Evolutionary conservation across 2,888 invertebrate species (phyloP), one percentile per base, ranked within the genome.

Genomic region (Panorpa germanica): DNA sequence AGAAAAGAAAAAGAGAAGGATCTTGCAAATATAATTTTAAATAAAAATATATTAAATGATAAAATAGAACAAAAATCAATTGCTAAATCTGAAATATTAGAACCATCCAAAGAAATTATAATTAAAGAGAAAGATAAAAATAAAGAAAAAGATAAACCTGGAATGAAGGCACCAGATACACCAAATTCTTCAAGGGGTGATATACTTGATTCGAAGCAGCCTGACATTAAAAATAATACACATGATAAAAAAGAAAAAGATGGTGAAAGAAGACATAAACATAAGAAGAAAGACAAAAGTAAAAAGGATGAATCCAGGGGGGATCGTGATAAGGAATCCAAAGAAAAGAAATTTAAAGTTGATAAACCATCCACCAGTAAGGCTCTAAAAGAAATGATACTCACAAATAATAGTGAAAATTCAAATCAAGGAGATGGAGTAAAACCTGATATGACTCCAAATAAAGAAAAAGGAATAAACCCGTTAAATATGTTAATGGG

Each of bases 261-360:
- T 32, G 57, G 61, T 33, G 63, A 63, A 43, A 57, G 59, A 37
- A 62, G 62, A 40, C 65, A 66, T 38, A 69, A 68, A 44, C 65
- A 66, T 39, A 69, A 68, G 52, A 67, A 66, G 46, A 67, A 68
- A 46, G 67, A 69, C 38, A 73, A 72, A 42, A 73, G 68, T 43
- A 61, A 62, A 31, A 60, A 68, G 44, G 71, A 72, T 11, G 70
- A 66, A 17, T 49, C 45, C 23, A 48, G 45, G 18, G 45, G 46
- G 10, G 48, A 47, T 26, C 48, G 49, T 11, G 53, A 53, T 7
- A 49, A 49, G 25, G 44, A 48, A 8, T n/a, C n/a, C n/a, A n/a
- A n/a, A n/a, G n/a, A n/a, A n/a, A n/a, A n/a, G 32, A 32, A 32
- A 12, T 22, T 4, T 33, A 35, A 15, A 14, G 14, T 5, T 21